These are phyloP conservation scores for Patella caerulea DNA, from an alignment of 2,888 invertebrate species.

Conservation along the genomic window DNA sequence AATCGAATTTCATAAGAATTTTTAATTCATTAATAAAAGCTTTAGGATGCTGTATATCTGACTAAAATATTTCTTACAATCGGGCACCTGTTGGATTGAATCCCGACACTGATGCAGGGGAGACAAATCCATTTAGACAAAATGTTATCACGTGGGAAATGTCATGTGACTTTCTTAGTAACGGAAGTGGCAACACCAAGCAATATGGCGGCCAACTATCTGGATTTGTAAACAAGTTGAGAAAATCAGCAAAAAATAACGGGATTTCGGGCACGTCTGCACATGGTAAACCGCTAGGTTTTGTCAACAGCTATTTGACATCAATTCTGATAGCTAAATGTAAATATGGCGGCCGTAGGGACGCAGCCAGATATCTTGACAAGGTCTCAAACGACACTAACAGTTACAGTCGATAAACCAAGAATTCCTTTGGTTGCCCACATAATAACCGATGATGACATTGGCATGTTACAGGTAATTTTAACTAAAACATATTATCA, in stretches of 20 bases:
- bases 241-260: background rate
- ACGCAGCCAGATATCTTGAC: background rate
- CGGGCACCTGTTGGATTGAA: too few relatives aligned
- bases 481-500: background rate
- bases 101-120: too few relatives aligned
- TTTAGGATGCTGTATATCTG: too few relatives aligned
- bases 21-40: too few relatives aligned
- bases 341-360: slow-evolving; percentile 1
- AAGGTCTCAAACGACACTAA: background rate
- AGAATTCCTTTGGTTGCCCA: slow-evolving; percentile 66
- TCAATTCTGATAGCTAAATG: background rate
- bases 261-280: background rate
- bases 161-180: slow-evolving; percentile 9
- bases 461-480: slow-evolving; percentile 63
- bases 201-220: background rate
- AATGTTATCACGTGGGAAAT: background rate
- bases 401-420: slow-evolving; percentile 32
- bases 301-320: too few relatives aligned
- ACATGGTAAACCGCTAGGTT: background rate
- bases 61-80: too few relatives aligned
- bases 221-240: background rate
- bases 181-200: slow-evolving; percentile 2
- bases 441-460: slow-evolving; percentile 69
- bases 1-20: too few relatives aligned
- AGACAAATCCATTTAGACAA: too few relatives aligned